Conservation (phyloP, 2,113 vertebrate species). For the Rhineura floridana region DNA sequence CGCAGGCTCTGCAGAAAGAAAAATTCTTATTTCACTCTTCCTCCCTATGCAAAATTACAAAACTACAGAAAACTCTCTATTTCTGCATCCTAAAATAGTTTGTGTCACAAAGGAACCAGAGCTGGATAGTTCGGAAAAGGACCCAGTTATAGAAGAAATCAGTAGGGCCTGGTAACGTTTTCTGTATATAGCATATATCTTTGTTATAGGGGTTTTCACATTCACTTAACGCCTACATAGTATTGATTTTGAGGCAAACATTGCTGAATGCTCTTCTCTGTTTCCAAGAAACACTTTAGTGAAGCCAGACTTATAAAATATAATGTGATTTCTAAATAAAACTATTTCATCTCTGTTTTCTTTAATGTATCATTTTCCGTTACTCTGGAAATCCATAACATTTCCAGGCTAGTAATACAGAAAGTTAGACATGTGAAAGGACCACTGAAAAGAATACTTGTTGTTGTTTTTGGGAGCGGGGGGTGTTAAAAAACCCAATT, state of each 20-base stretch:
- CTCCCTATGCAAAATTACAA: neutral
- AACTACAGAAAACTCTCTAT: neutral
- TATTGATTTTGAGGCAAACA: neutral
- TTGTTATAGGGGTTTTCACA: neutral
- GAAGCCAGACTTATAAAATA: neutral
- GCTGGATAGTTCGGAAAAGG: neutral
- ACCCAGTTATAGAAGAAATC: neutral
- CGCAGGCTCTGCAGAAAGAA: neutral
- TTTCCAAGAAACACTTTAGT: neutral
- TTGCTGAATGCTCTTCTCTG: neutral
- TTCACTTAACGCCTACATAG: neutral
- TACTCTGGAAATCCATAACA: neutral
- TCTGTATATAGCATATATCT: constrained; percentile 15
- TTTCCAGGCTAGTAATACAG: neutral
- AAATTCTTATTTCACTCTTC: neutral
- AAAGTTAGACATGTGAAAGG: neutral
- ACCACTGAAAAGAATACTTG: neutral
- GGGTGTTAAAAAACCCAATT: no score
- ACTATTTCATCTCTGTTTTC: neutral
- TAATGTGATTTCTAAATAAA: neutral
- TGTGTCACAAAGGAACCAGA: neutral
- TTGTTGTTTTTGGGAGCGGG: no score
- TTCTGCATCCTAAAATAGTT: neutral
- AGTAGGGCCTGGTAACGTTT: constrained; percentile 7
- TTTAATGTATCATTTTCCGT: neutral